phyloP scores from a whole-genome alignment of 2,888 invertebrate genomes.

The Panopea generosa region DNA sequence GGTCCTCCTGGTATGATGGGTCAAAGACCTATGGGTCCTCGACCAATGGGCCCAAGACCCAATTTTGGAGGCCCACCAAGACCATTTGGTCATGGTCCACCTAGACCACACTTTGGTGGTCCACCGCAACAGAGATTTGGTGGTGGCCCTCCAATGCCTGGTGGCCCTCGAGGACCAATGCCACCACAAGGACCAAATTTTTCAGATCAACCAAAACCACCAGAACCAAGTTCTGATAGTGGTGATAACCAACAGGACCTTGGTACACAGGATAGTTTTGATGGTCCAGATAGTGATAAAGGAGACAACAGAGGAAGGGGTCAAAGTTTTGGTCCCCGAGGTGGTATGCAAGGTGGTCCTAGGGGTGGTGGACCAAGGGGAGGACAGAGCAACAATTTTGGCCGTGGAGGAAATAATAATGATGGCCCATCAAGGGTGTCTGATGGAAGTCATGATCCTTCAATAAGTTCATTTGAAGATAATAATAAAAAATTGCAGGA shows the following conservation, averaged over 20 bases:
- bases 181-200: conserved; percentile 6
- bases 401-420: conserved; percentile 3
- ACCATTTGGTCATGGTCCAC: conserved; percentile 31
- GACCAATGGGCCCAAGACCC: conserved; percentile 24
- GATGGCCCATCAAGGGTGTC: not conserved
- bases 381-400: conserved; percentile 4
- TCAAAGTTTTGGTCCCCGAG: not conserved
- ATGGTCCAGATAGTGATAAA: conserved; percentile 5
- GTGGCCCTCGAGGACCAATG: conserved; percentile 9
- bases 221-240: not conserved
- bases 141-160: conserved; percentile 8
- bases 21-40: conserved; percentile 12
- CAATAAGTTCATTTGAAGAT: too few relatives aligned
- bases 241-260: too few relatives aligned
- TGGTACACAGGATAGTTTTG: not conserved
- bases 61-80: conserved; percentile 31
- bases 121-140: conserved; percentile 2
- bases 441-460: too few relatives aligned
- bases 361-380: too few relatives aligned
- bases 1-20: conserved; percentile 40
- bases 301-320: conserved; percentile 1
- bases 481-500: too few relatives aligned
- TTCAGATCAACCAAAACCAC: conserved; percentile 12
- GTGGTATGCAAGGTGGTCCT: not conserved
- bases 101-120: conserved; percentile 23